phyloP scores from a whole-genome alignment of 2,888 invertebrate species.

The Balanococcus diminutus region DNA sequence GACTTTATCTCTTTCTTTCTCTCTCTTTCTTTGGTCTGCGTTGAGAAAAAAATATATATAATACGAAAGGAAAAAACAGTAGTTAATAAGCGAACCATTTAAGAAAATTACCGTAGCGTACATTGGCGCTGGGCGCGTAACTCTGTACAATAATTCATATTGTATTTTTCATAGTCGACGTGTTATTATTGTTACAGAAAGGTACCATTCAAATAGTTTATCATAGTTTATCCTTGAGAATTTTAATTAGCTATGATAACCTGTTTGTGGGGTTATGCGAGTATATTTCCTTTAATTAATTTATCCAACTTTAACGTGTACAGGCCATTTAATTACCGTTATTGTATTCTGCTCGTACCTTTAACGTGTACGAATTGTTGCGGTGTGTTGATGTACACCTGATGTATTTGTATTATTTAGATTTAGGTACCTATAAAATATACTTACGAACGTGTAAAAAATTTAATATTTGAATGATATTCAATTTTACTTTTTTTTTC shows the following conservation, averaged over 20 bases:
- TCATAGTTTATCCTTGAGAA: slow-evolving; percentile 51
- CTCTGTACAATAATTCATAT: slow-evolving; percentile 24
- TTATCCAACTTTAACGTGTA: slow-evolving; percentile 34
- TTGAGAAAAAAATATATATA: neutral
- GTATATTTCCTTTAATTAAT: slow-evolving; percentile 42
- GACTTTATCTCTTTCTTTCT: neutral
- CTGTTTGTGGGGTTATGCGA: slow-evolving; percentile 43
- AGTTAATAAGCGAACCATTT: slow-evolving; percentile 29
- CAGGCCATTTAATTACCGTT: slow-evolving; percentile 27
- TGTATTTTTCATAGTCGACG: slow-evolving; percentile 35
- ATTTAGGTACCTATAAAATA: neutral
- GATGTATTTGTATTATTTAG: no score
- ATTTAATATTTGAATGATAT: no score
- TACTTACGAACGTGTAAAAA: neutral
- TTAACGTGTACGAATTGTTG: neutral
- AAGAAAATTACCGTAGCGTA: slow-evolving; percentile 32
- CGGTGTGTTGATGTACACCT: slow-evolving; percentile 10
- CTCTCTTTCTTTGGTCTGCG: neutral
- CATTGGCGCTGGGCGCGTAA: neutral
- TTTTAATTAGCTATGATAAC: slow-evolving; percentile 51
- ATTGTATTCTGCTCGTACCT: slow-evolving; percentile 21
- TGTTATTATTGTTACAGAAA: slow-evolving; percentile 42
- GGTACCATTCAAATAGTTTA: slow-evolving; percentile 48
- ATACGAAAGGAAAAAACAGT: neutral
- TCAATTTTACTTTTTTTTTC: neutral